Evolutionary conservation across 2,113 vertebrate genomes (phyloP).

Genomic region (Cygnus buccinator): DNA sequence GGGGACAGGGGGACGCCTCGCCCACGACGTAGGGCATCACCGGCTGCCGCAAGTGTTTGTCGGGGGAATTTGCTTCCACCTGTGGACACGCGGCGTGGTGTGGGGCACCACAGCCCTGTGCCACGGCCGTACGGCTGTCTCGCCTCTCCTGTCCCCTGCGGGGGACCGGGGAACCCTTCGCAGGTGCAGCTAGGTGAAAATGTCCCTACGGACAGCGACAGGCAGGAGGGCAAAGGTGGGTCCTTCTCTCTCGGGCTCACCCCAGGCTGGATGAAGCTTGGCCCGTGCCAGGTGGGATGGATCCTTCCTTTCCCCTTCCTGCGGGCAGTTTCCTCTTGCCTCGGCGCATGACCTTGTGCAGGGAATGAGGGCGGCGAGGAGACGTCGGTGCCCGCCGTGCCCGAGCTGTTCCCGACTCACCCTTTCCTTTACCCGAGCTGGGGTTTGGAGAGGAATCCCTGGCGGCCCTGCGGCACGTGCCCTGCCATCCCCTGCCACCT

Average conservation of each 20-base stretch:
- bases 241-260: neutral
- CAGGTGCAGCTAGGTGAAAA: neutral
- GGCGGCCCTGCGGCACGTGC: too few relatives aligned
- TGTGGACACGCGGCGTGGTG: neutral
- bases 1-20: neutral
- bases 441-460: neutral
- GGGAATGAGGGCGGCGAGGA: neutral
- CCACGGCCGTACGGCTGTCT: neutral
- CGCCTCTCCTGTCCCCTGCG: neutral
- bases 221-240: accelerated
- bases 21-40: accelerated
- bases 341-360: neutral
- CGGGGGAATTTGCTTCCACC: neutral
- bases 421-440: neutral
- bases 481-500: accelerated
- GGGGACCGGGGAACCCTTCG: neutral
- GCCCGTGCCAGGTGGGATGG: accelerated
- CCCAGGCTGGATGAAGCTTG: neutral
- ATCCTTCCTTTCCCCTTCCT: neutral
- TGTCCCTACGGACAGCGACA: neutral
- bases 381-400: neutral
- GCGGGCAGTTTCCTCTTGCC: neutral
- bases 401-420: neutral
- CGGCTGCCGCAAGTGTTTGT: accelerated
- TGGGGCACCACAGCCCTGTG: neutral